Evolutionary conservation across 1,140 invertebrate genomes (phyloP), one percentile per base, ranked within the genome.

Genomic region (Bombus balteatus): DNA sequence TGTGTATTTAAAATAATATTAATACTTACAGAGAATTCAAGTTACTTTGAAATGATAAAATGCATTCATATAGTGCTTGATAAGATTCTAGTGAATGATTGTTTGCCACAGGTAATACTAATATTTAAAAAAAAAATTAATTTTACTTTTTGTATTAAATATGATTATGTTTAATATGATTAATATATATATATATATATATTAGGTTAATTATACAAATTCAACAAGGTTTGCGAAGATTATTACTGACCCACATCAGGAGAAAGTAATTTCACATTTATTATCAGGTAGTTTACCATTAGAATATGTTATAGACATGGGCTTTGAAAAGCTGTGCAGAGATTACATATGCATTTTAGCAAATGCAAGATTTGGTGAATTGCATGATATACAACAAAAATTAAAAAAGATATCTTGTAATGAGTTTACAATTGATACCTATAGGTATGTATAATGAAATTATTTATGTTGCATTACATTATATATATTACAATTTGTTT

Each of bases 291-390:
- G 90, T 82, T 76, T 94, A 78, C 92, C 93, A 13, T 87, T 95
- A 62, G 93, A 95, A 89, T 85, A 93, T 53, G 68, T 94, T 1
- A 85, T 94, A 22, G 93, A 95, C 70, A 92, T 93, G 66, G 94
- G 94, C 73, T 92, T 95, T 37, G 90, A 94, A 74, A 95, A 95
- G 87, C 78, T 95, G n/a, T 88, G 59, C 15, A 91, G 88, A 66
- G 94, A 95, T 89, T 95, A 94, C 37, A 89, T 84, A 53, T 92
- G 93, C 59, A 80, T 94, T 47, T 81, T 95, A n/a, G 77, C 84
- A n/a, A 89, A 87, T 62, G 75, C 88, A 53, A 89, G 89, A 88
- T 76, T 95, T 25, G 66, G 87, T 32, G 83, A 93, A 43, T n/a
- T 87, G 2, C 71, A 90, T 39, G 87, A 94, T 66, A 76, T 94